Conservation (phyloP, 2,888 invertebrate genomes). For the Dryobotodes eremita region DNA sequence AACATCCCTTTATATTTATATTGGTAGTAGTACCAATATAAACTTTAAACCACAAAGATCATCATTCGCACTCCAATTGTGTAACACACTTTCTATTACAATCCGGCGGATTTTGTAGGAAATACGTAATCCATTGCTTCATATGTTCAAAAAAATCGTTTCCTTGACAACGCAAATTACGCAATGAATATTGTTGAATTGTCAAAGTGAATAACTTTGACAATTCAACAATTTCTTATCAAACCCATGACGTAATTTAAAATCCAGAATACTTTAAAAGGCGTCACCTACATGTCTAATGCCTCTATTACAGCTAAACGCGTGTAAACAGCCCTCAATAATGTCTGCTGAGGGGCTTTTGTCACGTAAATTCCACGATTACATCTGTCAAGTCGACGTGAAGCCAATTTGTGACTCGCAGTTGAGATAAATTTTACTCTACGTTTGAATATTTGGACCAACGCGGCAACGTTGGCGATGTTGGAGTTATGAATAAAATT, state of each 20-base stretch:
- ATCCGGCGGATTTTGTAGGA: neutral
- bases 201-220: neutral
- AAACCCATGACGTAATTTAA: constrained; percentile 35
- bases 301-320: constrained; percentile 63
- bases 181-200: neutral
- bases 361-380: constrained; percentile 82
- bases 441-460: constrained; percentile 44
- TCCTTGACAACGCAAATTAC: neutral
- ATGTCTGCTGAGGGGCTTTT: constrained; percentile 73
- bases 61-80: neutral
- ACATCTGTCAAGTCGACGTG: constrained; percentile 81
- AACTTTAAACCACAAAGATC: neutral
- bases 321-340: constrained; percentile 75
- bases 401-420: constrained; percentile 76
- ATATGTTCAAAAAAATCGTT: no score
- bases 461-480: neutral
- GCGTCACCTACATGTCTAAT: constrained; percentile 63
- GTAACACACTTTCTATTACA: neutral
- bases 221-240: constrained; percentile 2
- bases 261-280: constrained; percentile 38
- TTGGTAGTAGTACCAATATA: neutral
- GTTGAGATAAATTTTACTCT: constrained; percentile 68
- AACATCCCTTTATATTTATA: no score
- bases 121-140: neutral
- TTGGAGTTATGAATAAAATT: constrained; percentile 37